phyloP scores from a whole-genome alignment of 2,888 invertebrate genomes.

The Laspeyria flexula region DNA sequence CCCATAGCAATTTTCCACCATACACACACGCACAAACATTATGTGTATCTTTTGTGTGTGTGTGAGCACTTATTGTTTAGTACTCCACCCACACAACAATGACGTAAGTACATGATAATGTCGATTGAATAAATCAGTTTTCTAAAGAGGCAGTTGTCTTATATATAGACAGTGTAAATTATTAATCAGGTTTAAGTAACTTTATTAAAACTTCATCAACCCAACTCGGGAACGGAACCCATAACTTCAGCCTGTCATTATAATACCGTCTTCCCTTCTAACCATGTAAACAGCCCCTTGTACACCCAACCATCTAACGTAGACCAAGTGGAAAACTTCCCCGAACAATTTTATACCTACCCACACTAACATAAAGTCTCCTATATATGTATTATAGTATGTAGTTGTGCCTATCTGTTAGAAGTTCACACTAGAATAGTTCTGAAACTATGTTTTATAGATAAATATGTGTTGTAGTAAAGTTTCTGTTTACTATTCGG shows the following conservation, averaged over 20 bases:
- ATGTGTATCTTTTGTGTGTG: slow-evolving; percentile 9
- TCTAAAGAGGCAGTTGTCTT: too few species aligned
- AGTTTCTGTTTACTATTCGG: too few species aligned
- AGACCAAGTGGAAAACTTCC: slow-evolving; percentile 15
- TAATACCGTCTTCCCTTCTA: too few species aligned
- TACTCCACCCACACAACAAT: slow-evolving; percentile 1
- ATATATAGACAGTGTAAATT: too few species aligned
- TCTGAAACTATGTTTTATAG: not conserved
- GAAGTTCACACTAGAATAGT: slow-evolving; percentile 7
- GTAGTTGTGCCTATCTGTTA: too few species aligned
- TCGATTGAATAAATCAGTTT: not conserved
- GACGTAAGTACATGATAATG: not conserved
- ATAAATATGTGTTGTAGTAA: not conserved
- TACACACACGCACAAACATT: slow-evolving; percentile 7
- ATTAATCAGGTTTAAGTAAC: too few species aligned
- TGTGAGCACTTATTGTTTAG: not conserved
- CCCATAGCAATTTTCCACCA: slow-evolving; percentile 49
- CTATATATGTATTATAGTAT: too few species aligned
- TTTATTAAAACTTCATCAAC: too few species aligned
- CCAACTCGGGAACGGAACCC: too few species aligned
- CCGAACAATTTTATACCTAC: slow-evolving; percentile 13
- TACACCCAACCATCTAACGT: not conserved
- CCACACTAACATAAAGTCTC: not conserved
- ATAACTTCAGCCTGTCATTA: too few species aligned
- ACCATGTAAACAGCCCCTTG: not conserved